Evolutionary conservation across 2,797 vertebrate species (phyloP), one percentile per base, ranked within the genome.

Genomic region (Pantherophis vulpinus): DNA sequence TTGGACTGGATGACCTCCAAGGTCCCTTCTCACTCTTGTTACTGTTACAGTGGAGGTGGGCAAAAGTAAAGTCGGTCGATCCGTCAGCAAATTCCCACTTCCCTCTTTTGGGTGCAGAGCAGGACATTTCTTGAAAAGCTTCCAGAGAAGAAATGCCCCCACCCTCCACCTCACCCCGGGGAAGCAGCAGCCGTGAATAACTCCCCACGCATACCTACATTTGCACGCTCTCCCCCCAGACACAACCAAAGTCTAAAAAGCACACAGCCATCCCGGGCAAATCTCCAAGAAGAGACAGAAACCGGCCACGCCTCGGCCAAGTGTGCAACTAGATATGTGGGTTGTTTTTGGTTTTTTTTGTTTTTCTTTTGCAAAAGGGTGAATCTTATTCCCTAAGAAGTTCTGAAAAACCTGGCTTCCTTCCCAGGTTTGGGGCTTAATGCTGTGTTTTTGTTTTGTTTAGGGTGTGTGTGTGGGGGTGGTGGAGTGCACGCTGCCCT

Each of bases 91-190:
- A 70, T 6, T 6, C 13, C n/a, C 16, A 4, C 32, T 8, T 20
- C 2, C n/a, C 32, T 6, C 13, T 74, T 74, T 10, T n/a, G 4
- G 18, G 8, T 0, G 8, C 70, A 79, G 18, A 79, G 18, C 32
- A 4, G 18, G 18, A 10, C 1, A 79, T 23, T 20, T 23, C 32
- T 23, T 79, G 32, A 42, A 23, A 42, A 42, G 74, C 37, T 0
- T 10, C 1, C 37, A 42, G 18, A 4, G 70, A 20, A 79, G 32
- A 42, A 79, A 79, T 4, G 32, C 32, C 3, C 8, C 2, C 18
- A 6, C 5, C 13, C n/a, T 1, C 16, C 7, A 0, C 7, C 8
- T 14, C 16, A 0, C 14, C 14, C 6, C 1, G 1, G 74, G 32
- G 3, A 42, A 42, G 37, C 32, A 79, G 74, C 74, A 20, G 74